phyloP scores from a whole-genome alignment of 35 echinoderm and acorn worm genomes.

The Ophioderma brevispina region DNA sequence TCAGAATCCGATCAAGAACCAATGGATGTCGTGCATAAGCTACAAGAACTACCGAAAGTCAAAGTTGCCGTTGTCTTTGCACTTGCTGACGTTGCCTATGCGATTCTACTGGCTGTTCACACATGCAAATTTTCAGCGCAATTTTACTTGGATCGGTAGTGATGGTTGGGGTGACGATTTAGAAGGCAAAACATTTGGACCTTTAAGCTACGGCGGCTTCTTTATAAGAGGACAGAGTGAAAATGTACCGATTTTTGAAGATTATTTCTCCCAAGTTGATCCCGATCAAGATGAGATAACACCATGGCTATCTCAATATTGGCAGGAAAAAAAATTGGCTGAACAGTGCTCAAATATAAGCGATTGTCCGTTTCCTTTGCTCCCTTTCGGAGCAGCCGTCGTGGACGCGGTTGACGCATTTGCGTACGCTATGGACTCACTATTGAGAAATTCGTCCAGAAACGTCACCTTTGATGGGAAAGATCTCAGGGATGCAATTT shows the following conservation, averaged over 20 bases:
- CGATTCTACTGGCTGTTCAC: constrained; percentile 2
- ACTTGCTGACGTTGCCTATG: background rate
- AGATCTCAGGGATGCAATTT: background rate
- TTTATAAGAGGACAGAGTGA: constrained; percentile 28
- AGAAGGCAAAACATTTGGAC: background rate
- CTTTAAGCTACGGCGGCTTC: constrained; percentile 8
- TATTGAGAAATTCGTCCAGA: background rate
- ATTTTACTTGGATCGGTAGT: constrained; percentile 44
- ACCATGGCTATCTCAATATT: background rate
- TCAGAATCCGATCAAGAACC: background rate
- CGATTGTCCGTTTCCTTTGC: background rate
- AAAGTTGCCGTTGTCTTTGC: constrained; percentile 45
- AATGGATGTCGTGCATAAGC: background rate
- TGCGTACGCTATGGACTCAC: constrained; percentile 15
- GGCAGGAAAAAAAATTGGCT: background rate
- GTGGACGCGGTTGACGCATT: constrained; percentile 53
- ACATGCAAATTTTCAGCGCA: constrained; percentile 7
- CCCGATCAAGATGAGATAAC: background rate
- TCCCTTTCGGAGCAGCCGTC: background rate
- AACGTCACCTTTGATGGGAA: background rate
- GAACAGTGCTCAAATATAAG: background rate
- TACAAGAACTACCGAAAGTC: background rate
- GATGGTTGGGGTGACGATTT: constrained; percentile 32
- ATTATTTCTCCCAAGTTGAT: constrained; percentile 35
- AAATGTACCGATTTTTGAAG: constrained; percentile 17